Conservation (phyloP, 2,113 vertebrate genomes). For the Neotragus moschatus region DNA sequence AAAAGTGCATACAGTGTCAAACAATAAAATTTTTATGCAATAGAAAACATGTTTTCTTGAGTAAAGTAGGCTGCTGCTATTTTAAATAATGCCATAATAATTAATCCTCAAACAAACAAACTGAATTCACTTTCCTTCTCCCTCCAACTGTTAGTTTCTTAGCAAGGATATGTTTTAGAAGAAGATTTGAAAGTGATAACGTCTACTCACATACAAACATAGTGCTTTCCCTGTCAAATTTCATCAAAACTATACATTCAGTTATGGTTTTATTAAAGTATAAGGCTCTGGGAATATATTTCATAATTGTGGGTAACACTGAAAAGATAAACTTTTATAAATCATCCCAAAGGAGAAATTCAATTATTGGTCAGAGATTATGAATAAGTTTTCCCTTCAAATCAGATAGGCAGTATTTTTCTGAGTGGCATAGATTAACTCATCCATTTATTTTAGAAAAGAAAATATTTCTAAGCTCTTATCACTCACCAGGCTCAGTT, state of each 20-base stretch:
- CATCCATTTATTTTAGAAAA: not conserved
- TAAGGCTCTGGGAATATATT: slow-evolving; percentile 5
- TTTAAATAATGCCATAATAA: slow-evolving; percentile 13
- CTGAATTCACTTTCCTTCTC: not conserved
- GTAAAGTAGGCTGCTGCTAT: not conserved
- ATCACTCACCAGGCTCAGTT: not conserved
- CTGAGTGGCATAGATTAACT: not conserved
- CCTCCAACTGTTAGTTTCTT: not conserved
- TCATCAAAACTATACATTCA: slow-evolving; percentile 3
- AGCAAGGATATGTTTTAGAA: not conserved
- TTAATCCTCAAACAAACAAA: not conserved
- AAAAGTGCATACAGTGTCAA: slow-evolving; percentile 44
- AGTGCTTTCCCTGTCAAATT: not conserved
- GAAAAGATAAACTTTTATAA: slow-evolving; percentile 3
- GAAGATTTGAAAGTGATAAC: not conserved
- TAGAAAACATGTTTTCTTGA: slow-evolving; percentile 49
- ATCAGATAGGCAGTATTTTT: not conserved
- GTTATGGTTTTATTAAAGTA: slow-evolving; percentile 22
- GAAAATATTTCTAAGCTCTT: not conserved
- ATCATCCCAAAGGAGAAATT: slow-evolving; percentile 6
- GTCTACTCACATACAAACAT: slow-evolving; percentile 22
- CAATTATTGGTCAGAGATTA: not conserved
- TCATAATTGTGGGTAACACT: not conserved
- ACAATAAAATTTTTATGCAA: slow-evolving; percentile 49
- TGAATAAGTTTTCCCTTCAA: not conserved